phyloP scores from a whole-genome alignment of 2,888 invertebrate species.

The Ochropleura leucogaster region DNA sequence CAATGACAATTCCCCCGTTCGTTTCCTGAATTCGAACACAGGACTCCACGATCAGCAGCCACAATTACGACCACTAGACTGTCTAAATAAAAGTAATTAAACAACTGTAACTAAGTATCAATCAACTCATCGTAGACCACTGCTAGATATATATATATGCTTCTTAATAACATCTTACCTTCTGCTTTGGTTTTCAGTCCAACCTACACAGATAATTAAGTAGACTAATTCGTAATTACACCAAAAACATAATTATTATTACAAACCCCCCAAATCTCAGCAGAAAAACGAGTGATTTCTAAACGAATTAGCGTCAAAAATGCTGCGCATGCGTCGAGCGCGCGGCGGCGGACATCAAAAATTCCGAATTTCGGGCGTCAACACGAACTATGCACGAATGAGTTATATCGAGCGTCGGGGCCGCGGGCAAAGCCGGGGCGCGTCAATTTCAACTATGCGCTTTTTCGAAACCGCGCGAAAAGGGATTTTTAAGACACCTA shows the following conservation, averaged over 20 bases:
- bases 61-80: too few relatives aligned
- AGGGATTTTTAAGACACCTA: conserved; percentile 42
- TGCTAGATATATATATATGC: too few relatives aligned
- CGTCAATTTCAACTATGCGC: conserved; percentile 59
- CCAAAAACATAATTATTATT: neutral
- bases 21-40: too few relatives aligned
- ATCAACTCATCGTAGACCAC: neutral
- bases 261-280: neutral
- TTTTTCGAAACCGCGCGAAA: conserved; percentile 53
- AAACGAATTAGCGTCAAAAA: conserved; percentile 80
- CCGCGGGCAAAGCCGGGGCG: conserved; percentile 29
- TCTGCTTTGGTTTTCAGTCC: neutral
- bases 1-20: too few relatives aligned
- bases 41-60: too few relatives aligned
- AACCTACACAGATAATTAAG: neutral
- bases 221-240: neutral
- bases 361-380: conserved; percentile 76
- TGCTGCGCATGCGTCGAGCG: conserved; percentile 71
- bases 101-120: too few relatives aligned
- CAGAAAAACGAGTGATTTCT: conserved; percentile 72
- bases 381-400: conserved; percentile 77
- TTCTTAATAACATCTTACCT: neutral
- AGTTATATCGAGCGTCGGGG: conserved; percentile 68
- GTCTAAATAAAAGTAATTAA: neutral
- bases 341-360: conserved; percentile 73